Percentiles rank a stretch among this genome's conserved stretches.
Conservation (phyloP, 2,888 invertebrate genomes). For the Tholera decimalis region DNA sequence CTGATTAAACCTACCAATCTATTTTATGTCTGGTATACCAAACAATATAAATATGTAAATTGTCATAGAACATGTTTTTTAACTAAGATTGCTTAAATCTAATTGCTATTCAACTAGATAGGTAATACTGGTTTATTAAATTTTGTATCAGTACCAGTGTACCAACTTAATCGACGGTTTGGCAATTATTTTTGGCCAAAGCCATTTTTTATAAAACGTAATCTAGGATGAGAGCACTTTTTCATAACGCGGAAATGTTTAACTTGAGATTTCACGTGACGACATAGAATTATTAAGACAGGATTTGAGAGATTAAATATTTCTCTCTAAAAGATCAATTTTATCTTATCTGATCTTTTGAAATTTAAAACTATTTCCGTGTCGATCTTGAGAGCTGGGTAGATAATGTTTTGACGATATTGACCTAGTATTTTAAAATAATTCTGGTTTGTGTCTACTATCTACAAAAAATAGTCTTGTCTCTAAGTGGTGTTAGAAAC, state of each 20-base stretch:
- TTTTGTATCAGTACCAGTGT: neutral
- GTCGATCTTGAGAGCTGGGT: neutral
- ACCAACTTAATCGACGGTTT: neutral
- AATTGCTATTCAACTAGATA: neutral
- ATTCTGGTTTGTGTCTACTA: neutral
- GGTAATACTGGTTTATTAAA: neutral
- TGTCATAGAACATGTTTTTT: conserved; percentile 9
- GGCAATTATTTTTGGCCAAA: neutral
- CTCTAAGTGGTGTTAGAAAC: neutral
- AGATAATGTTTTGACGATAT: neutral
- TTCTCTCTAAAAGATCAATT: conserved; percentile 9
- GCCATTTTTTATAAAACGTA: neutral
- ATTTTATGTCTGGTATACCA: neutral
- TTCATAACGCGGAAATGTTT: neutral
- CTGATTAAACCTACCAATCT: neutral
- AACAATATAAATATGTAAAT: conserved; percentile 4
- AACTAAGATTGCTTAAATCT: neutral
- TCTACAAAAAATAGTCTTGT: neutral
- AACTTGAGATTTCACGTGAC: neutral
- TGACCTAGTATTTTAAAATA: neutral
- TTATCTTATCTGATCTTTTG: conserved; percentile 9
- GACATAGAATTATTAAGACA: neutral
- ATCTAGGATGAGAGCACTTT: conserved; percentile 19
- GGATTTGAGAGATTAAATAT: neutral
- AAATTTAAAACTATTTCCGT: conserved; percentile 12